These are phyloP conservation scores for Sarcophaga variegata DNA, from an alignment of 2,888 invertebrate genomes.

Conservation along the genomic window DNA sequence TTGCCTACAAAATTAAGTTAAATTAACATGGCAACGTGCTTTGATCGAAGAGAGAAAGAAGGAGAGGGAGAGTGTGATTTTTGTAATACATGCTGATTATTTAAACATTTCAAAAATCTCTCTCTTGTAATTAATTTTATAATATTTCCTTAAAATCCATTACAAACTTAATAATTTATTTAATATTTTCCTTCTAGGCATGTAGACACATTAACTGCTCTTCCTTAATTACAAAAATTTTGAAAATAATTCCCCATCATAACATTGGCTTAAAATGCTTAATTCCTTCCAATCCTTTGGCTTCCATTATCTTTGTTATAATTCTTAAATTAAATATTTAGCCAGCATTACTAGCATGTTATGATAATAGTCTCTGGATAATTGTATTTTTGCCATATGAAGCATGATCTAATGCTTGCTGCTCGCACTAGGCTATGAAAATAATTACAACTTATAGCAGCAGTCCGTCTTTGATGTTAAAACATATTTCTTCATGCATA, in stretches of 20 bases:
- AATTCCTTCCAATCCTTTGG: not conserved
- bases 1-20: too few relatives aligned
- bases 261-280: not conserved
- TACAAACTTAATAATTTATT: not conserved
- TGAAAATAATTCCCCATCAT: not conserved
- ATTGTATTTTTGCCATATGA: constrained; percentile 26
- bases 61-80: too few relatives aligned
- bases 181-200: not conserved
- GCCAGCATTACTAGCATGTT: not conserved
- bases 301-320: not conserved
- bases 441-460: constrained; percentile 52
- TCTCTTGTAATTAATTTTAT: too few relatives aligned
- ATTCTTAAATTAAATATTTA: not conserved
- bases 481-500: constrained; percentile 3
- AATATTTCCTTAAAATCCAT: too few relatives aligned
- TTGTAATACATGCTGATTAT: not conserved
- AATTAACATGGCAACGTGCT: too few relatives aligned
- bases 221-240: not conserved
- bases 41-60: too few relatives aligned
- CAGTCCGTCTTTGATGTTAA: constrained; percentile 8
- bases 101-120: too few relatives aligned
- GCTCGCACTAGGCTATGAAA: constrained; percentile 20
- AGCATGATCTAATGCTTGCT: constrained; percentile 11
- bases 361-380: constrained; percentile 35
- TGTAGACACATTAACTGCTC: not conserved